Conservation (phyloP, 2,888 invertebrate species). For the Pseudococcus longispinus region DNA sequence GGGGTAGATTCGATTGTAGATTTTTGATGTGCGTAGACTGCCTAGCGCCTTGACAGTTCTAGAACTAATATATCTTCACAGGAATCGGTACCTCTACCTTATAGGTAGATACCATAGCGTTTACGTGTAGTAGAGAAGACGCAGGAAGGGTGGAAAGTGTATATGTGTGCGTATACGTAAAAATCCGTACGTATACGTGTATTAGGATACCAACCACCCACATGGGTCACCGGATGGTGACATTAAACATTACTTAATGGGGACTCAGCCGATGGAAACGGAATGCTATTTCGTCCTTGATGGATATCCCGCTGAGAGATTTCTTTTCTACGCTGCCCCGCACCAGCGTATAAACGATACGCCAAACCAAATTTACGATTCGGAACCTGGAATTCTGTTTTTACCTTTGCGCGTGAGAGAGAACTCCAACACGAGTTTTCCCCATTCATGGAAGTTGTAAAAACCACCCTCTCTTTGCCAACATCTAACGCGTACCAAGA, state of each 20-base stretch:
- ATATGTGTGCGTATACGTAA: not conserved
- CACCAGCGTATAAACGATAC: slow-evolving; percentile 26
- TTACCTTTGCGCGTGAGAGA: slow-evolving; percentile 44
- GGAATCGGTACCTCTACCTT: not conserved
- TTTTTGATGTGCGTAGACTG: slow-evolving; percentile 53
- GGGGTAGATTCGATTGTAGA: slow-evolving; percentile 48
- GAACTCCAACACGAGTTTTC: slow-evolving; percentile 5
- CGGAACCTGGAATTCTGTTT: slow-evolving; percentile 32
- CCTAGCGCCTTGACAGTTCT: slow-evolving; percentile 56
- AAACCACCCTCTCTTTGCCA: not conserved
- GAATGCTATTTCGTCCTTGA: slow-evolving; percentile 49
- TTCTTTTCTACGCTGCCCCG: slow-evolving; percentile 33
- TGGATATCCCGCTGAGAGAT: slow-evolving; percentile 52
- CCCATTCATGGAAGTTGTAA: slow-evolving; percentile 9
- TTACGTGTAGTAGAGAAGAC: not conserved
- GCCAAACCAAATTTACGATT: slow-evolving; percentile 47
- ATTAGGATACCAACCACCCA: slow-evolving; percentile 41
- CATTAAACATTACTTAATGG: slow-evolving; percentile 56
- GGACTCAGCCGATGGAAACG: slow-evolving; percentile 40
- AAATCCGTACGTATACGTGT: not conserved
- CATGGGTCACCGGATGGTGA: slow-evolving; percentile 56
- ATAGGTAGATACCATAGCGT: not conserved
- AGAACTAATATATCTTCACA: slow-evolving; percentile 54
- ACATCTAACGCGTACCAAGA: not conserved
- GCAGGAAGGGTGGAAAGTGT: not conserved